These are phyloP conservation scores for Lycia hirtaria DNA, from an alignment of 2,888 invertebrate species.

Conservation along the genomic window DNA sequence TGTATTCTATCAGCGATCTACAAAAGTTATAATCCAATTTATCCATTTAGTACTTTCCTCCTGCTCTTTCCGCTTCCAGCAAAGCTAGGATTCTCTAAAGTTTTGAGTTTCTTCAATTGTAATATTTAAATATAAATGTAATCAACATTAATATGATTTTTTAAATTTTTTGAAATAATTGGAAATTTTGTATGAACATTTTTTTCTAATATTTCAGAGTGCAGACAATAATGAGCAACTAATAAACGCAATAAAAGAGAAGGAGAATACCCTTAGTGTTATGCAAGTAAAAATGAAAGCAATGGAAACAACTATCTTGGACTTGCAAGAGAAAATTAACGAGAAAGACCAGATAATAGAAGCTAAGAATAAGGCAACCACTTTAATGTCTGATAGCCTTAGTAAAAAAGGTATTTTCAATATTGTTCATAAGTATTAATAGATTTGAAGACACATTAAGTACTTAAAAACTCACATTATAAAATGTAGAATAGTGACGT, in stretches of 20 bases:
- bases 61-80: too few relatives aligned
- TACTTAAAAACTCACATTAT: too few relatives aligned
- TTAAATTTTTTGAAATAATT: not conserved
- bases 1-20: too few relatives aligned
- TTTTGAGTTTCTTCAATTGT: too few relatives aligned
- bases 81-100: too few relatives aligned
- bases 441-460: too few relatives aligned
- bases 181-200: not conserved
- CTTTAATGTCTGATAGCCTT: slow-evolving; percentile 90
- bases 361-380: slow-evolving; percentile 91
- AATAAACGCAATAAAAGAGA: slow-evolving; percentile 87
- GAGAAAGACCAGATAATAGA: slow-evolving; percentile 94
- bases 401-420: slow-evolving; percentile 83
- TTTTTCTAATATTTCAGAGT: slow-evolving; percentile 48
- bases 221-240: slow-evolving; percentile 83
- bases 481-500: too few relatives aligned
- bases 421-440: not conserved
- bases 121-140: too few relatives aligned
- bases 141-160: too few relatives aligned
- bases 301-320: slow-evolving; percentile 91
- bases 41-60: too few relatives aligned
- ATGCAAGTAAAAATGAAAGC: slow-evolving; percentile 83
- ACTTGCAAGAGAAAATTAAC: slow-evolving; percentile 92
- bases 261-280: slow-evolving; percentile 73
- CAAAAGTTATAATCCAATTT: too few relatives aligned